Percentiles rank a stretch among this genome's conserved stretches.
Evolutionary conservation across 2,888 invertebrate species (phyloP).

Genomic region (Phlogophora meticulosa): DNA sequence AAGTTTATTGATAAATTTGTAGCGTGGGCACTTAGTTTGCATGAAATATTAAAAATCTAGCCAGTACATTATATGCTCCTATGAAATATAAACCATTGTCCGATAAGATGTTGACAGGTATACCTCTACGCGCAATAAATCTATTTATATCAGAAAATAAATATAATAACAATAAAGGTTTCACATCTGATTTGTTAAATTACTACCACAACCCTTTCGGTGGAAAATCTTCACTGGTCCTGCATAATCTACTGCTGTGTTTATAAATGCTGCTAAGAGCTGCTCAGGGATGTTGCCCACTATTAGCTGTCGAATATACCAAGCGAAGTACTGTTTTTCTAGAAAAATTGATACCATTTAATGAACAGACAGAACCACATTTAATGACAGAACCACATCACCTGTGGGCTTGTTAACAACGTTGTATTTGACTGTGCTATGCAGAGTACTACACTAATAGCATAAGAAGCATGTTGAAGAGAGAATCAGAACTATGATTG

Average conservation of each 20-base stretch:
- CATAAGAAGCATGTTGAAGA: too few species aligned
- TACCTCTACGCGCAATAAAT: conserved; percentile 32
- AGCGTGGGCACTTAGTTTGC: background rate
- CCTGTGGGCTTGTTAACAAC: too few species aligned
- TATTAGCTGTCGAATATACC: conserved; percentile 36
- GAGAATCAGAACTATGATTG: too few species aligned
- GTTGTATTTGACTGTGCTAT: too few species aligned
- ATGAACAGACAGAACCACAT: too few species aligned
- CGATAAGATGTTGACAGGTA: conserved; percentile 24
- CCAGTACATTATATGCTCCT: conserved; percentile 21
- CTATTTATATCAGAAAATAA: conserved; percentile 17
- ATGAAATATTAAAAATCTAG: conserved; percentile 13
- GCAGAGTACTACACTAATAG: too few species aligned
- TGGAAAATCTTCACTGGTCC: conserved; percentile 48
- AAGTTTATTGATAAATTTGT: conserved; percentile 17
- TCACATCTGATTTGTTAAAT: conserved; percentile 32
- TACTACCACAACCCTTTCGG: conserved; percentile 39
- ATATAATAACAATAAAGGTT: conserved; percentile 16
- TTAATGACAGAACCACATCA: too few species aligned
- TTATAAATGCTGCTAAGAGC: conserved; percentile 29
- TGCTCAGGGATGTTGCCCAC: conserved; percentile 32
- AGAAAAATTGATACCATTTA: too few species aligned
- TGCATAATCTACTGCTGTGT: conserved; percentile 47
- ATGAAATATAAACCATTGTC: conserved; percentile 36
- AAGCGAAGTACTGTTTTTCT: too few species aligned